Percentiles rank a stretch among this genome's conserved stretches.
These are phyloP conservation scores for Liparis tanakae DNA, from an alignment of 2,797 vertebrate species.

Conservation along the genomic window DNA sequence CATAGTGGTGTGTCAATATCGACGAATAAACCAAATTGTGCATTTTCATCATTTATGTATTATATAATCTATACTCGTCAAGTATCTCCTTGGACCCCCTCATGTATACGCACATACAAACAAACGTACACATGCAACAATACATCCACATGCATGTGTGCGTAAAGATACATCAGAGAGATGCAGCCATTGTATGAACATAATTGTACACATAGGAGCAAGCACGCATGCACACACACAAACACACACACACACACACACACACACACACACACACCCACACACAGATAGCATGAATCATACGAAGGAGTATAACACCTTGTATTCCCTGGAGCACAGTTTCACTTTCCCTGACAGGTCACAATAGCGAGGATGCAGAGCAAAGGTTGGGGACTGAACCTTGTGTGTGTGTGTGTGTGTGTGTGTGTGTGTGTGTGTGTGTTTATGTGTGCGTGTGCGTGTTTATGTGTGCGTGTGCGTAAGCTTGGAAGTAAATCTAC, in stretches of 20 bases:
- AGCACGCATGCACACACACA: not conserved
- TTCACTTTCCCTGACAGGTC: slow-evolving; percentile 43
- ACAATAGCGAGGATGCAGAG: slow-evolving; percentile 39
- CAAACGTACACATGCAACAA: not conserved
- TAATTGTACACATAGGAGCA: not conserved
- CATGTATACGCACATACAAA: not conserved
- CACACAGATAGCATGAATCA: slow-evolving; percentile 35
- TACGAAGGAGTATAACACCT: slow-evolving; percentile 41
- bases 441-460: slow-evolving; percentile 6
- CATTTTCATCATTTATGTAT: slow-evolving; percentile 1
- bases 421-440: slow-evolving; percentile 10
- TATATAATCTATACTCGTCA: not conserved
- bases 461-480: not conserved
- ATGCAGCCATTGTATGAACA: not conserved
- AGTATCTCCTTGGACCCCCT: not conserved
- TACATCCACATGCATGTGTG: not conserved
- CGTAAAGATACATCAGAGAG: not conserved
- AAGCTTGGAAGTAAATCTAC: not conserved
- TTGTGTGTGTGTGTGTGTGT: not conserved
- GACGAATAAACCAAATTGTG: slow-evolving; percentile 5
- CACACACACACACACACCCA: slow-evolving; percentile 8
- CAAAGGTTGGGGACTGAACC: slow-evolving; percentile 21
- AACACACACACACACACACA: slow-evolving; percentile 5
- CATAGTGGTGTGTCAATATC: slow-evolving; percentile 13
- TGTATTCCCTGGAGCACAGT: slow-evolving; percentile 36